Conservation (phyloP, 2,888 invertebrate genomes). For the Clanis bilineata region DNA sequence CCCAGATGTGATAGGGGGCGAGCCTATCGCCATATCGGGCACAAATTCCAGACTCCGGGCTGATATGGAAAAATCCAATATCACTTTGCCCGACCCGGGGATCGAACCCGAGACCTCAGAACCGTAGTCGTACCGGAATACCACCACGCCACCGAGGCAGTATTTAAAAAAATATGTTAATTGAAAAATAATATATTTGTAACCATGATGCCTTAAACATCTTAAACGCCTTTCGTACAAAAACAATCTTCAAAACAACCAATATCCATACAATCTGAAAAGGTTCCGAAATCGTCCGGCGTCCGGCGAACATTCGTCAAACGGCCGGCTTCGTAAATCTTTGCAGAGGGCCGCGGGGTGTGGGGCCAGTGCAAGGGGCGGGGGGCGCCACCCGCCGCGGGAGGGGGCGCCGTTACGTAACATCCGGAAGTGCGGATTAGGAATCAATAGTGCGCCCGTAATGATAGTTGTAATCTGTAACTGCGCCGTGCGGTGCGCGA, state of each 20-base stretch:
- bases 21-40: too few species aligned
- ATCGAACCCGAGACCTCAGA: too few species aligned
- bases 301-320: conserved; percentile 78
- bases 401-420: conserved; percentile 62
- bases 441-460: conserved; percentile 81
- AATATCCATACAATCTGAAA: conserved; percentile 4
- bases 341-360: conserved; percentile 38
- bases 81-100: too few species aligned
- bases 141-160: too few species aligned
- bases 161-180: too few species aligned
- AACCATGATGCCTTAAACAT: too few species aligned
- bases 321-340: conserved; percentile 73
- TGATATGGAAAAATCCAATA: too few species aligned
- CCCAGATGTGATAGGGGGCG: too few species aligned
- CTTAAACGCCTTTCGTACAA: too few species aligned
- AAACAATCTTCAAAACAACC: neutral
- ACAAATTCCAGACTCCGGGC: too few species aligned
- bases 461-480: conserved; percentile 72
- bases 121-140: too few species aligned
- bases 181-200: too few species aligned
- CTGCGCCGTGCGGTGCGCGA: conserved; percentile 47
- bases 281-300: conserved; percentile 48
- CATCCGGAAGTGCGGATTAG: conserved; percentile 82
- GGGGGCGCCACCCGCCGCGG: conserved; percentile 31
- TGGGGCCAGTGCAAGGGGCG: conserved; percentile 39